Conservation (phyloP, 2,888 invertebrate species). For the Callosobruchus maculatus region DNA sequence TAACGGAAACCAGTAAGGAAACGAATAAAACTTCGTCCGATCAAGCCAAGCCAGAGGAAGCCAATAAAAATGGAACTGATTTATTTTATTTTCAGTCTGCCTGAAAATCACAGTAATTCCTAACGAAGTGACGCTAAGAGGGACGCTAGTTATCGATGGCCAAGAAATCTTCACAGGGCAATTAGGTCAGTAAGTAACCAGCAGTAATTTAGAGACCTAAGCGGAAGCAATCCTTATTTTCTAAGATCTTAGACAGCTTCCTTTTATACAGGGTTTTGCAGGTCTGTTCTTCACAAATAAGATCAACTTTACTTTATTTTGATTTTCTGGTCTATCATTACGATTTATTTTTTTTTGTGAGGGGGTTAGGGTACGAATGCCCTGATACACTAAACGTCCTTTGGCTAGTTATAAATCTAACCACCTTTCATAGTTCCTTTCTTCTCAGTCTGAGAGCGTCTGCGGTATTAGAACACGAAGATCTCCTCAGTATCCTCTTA, state of each 20-base stretch:
- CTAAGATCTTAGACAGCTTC: neutral
- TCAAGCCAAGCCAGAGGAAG: neutral
- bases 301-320: too few relatives aligned
- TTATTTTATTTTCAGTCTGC: slow-evolving; percentile 20
- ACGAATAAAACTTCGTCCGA: neutral
- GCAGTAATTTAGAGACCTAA: neutral
- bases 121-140: slow-evolving; percentile 21
- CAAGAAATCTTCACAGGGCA: slow-evolving; percentile 18
- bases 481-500: too few relatives aligned
- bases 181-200: slow-evolving; percentile 16
- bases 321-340: too few relatives aligned
- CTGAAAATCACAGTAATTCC: slow-evolving; percentile 15
- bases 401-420: too few relatives aligned
- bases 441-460: too few relatives aligned
- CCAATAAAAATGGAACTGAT: neutral
- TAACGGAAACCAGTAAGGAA: neutral
- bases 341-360: too few relatives aligned
- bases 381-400: too few relatives aligned
- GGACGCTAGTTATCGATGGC: slow-evolving; percentile 17
- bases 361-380: too few relatives aligned
- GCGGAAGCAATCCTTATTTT: neutral
- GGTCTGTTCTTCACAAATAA: too few relatives aligned
- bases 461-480: too few relatives aligned
- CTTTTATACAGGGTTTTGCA: too few relatives aligned
- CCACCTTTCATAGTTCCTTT: too few relatives aligned